Percentiles rank a stretch among this genome's conserved stretches.
phyloP scores from a whole-genome alignment of 2,797 vertebrate genomes.

The Halcyon leucocephala region DNA sequence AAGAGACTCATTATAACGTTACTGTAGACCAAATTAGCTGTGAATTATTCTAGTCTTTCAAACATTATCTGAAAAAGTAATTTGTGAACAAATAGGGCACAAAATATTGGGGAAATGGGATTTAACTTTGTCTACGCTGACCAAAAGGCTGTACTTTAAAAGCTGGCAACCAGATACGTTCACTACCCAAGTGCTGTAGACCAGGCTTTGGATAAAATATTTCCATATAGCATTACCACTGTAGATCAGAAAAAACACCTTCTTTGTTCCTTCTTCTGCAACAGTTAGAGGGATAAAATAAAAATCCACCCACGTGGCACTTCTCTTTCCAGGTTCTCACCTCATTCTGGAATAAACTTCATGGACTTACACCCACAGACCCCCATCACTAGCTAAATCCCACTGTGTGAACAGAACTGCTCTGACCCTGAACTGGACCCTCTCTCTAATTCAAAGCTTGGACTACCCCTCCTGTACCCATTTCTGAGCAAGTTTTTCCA shows the following conservation, averaged over 20 bases:
- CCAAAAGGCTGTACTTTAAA: not conserved
- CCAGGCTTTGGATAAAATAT: not conserved
- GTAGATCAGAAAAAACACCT: not conserved
- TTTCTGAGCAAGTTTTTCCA: not conserved
- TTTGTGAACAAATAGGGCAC: not conserved
- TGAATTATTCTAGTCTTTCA: not conserved
- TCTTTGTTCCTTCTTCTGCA: not conserved
- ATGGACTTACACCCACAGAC: accelerated
- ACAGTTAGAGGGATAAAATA: not conserved
- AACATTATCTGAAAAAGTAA: not conserved
- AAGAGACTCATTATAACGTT: not conserved
- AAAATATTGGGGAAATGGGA: not conserved
- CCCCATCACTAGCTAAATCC: not conserved
- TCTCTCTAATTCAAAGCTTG: not conserved
- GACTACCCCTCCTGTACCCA: not conserved
- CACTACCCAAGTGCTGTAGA: not conserved
- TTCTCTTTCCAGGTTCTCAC: not conserved
- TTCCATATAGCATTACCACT: not conserved
- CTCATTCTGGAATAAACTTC: not conserved
- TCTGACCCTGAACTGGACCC: not conserved
- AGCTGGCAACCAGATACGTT: not conserved
- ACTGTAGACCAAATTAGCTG: not conserved
- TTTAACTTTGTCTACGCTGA: not conserved
- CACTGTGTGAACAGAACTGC: not conserved
- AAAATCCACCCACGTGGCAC: not conserved